Percentiles rank a stretch among this genome's conserved stretches.
Conservation (phyloP, 2,888 invertebrate species). For the Cryptophagus acutangulus region DNA sequence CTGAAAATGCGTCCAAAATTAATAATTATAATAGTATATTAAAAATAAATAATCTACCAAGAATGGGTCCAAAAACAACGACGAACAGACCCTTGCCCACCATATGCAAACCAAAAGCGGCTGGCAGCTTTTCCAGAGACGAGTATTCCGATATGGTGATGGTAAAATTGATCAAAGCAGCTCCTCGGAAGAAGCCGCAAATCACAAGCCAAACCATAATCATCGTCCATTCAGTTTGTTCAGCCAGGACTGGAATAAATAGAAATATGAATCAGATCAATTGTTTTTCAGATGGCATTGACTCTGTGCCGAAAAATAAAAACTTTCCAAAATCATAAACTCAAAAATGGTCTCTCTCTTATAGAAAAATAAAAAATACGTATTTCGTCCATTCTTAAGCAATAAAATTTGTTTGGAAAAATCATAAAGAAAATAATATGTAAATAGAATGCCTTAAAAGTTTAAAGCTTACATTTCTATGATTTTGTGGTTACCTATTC, state of each 20-base stretch:
- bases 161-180: conserved; percentile 72
- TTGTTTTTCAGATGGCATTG: conserved; percentile 19
- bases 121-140: conserved; percentile 66
- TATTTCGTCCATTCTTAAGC: conserved; percentile 24
- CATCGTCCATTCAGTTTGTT: conserved; percentile 65
- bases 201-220: conserved; percentile 68
- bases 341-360: conserved; percentile 24
- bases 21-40: too few species aligned
- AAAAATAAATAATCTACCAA: conserved; percentile 62
- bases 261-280: conserved; percentile 22
- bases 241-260: conserved; percentile 61
- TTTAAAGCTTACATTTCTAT: conserved; percentile 45
- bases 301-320: conserved; percentile 28
- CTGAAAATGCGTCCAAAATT: conserved; percentile 47
- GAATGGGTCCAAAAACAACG: conserved; percentile 63
- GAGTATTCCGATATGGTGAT: conserved; percentile 73
- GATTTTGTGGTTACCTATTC: conserved; percentile 45
- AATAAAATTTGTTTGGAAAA: too few species aligned
- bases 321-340: conserved; percentile 26
- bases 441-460: conserved; percentile 29
- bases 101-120: conserved; percentile 73
- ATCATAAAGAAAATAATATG: conserved; percentile 24
- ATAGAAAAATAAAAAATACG: conserved; percentile 24
- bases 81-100: conserved; percentile 71
- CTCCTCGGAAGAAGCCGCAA: conserved; percentile 74